phyloP scores from a whole-genome alignment of 2,888 invertebrate genomes.

The Conchocele bisecta region DNA sequence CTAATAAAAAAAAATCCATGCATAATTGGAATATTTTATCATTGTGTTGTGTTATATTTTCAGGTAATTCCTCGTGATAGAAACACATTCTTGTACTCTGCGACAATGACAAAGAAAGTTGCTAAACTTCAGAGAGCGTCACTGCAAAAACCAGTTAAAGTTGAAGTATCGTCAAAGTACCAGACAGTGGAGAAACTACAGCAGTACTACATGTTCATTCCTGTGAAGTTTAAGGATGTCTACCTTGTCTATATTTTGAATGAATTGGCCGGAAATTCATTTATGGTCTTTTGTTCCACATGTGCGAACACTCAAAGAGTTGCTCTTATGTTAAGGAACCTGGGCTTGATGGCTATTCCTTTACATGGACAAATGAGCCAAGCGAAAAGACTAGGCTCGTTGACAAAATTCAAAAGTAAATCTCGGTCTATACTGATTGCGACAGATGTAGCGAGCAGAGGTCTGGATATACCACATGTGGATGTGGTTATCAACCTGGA shows the following conservation, averaged over 20 bases:
- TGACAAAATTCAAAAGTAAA: constrained; percentile 98
- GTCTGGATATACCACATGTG: constrained; percentile 99
- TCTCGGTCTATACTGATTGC: constrained; percentile 97
- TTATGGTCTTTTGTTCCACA: constrained; percentile 98
- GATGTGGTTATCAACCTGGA: constrained; percentile 99
- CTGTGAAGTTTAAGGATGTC: constrained; percentile 98
- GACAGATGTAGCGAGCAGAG: constrained; percentile 99
- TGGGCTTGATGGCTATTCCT: constrained; percentile 97
- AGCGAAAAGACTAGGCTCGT: constrained; percentile 95
- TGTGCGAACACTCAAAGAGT: constrained; percentile 95
- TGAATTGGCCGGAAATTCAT: constrained; percentile 96
- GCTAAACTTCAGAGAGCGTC: constrained; percentile 98
- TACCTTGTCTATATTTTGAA: constrained; percentile 97
- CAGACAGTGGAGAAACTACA: constrained; percentile 98
- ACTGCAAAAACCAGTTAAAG: constrained; percentile 95
- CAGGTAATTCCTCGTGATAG: constrained; percentile 94
- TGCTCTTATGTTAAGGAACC: constrained; percentile 93
- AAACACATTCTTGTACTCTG: constrained; percentile 96
- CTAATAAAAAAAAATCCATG: no score
- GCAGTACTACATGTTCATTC: constrained; percentile 97
- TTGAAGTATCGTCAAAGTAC: constrained; percentile 97
- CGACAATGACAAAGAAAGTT: constrained; percentile 97
- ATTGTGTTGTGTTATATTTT: constrained; percentile 3
- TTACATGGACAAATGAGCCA: constrained; percentile 99
- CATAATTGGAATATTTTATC: no score